Base-by-base conservation (phyloP, 2,888 invertebrate species). In the Calliphora vomitoria region DNA sequence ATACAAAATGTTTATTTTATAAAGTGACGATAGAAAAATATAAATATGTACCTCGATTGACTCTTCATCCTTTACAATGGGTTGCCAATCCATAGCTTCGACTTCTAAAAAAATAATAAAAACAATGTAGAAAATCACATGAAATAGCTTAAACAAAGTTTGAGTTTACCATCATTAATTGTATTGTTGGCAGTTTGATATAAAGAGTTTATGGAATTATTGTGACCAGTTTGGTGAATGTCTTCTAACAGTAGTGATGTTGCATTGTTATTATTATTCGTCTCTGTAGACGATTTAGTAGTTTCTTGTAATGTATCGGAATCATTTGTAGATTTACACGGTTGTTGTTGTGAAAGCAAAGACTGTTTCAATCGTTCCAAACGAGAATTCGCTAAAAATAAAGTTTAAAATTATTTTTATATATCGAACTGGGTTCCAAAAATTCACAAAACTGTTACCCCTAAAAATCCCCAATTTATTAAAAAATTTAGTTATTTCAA, bases 71-170 rank as follows among this genome's bases (percentile, higher is more conserved):
- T 88, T 86, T 18, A 38, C 64, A 64, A 76, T 88, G 18, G 90
- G 79, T 64, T 90, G 85, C 90, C 90, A 91, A 50, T 92, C 93
- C 93, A 93, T 93, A 11, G 91, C 89, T 75, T 92, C 91, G 11
- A 53, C 53, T n/a, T 88, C 90, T 72, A 47, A 4, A 6, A 4
- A 35, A 44, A 44, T 0, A 44, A 44, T 11, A 44, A n/a, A 25
- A 8, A 72, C 8, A 62, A 44, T 60, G 1, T 5, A n/a, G 6
- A 50, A n/a, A n/a, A 50, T 35, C 5, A n/a, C 13, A 35, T n/a
- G 4, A 47, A 38, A 35, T 18, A 18, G 6, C 50, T 0, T 13
- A 25, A n/a, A 53, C 31, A 11, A 0, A 18, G 10, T 8, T 41
- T 11, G 0, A 4, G 50, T 72, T 78, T 83, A 85, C 88, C 88